phyloP scores from a whole-genome alignment of 1,140 invertebrate species.

The Philopotamus ludificatus region DNA sequence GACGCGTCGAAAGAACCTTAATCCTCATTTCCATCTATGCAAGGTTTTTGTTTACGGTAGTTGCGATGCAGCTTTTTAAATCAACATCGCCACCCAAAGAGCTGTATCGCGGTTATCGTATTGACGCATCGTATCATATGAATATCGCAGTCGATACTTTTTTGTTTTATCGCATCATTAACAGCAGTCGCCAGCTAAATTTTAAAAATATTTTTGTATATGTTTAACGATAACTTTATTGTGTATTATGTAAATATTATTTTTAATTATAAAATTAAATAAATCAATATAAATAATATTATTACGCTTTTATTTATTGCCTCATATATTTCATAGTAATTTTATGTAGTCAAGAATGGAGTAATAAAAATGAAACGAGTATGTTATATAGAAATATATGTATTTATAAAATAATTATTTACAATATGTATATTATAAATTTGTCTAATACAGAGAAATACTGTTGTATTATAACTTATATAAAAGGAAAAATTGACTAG shows the following conservation, averaged over 20 bases:
- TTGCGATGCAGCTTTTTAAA: slow-evolving; percentile 12
- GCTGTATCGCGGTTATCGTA: neutral
- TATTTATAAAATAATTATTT: too few species aligned
- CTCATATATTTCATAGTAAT: too few species aligned
- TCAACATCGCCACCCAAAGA: slow-evolving; percentile 23
- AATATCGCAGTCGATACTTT: neutral
- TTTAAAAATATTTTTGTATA: slow-evolving; percentile 43
- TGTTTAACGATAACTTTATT: slow-evolving; percentile 40
- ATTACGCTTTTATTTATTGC: slow-evolving; percentile 2
- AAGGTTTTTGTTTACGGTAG: neutral
- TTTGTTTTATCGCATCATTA: slow-evolving; percentile 1
- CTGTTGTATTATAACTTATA: too few species aligned
- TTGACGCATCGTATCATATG: neutral
- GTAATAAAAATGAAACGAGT: too few species aligned
- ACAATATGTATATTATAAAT: too few species aligned
- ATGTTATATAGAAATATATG: too few species aligned
- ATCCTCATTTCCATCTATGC: slow-evolving; percentile 7
- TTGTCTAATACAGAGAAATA: too few species aligned
- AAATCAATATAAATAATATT: slow-evolving; percentile 28
- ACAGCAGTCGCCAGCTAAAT: slow-evolving; percentile 28
- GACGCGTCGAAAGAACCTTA: too few species aligned
- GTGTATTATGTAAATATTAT: slow-evolving; percentile 42
- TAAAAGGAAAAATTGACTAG: too few species aligned
- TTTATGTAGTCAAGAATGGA: too few species aligned
- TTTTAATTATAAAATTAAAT: slow-evolving; percentile 41